phyloP scores from a whole-genome alignment of 2,797 vertebrate species.

The Poecilia picta region DNA sequence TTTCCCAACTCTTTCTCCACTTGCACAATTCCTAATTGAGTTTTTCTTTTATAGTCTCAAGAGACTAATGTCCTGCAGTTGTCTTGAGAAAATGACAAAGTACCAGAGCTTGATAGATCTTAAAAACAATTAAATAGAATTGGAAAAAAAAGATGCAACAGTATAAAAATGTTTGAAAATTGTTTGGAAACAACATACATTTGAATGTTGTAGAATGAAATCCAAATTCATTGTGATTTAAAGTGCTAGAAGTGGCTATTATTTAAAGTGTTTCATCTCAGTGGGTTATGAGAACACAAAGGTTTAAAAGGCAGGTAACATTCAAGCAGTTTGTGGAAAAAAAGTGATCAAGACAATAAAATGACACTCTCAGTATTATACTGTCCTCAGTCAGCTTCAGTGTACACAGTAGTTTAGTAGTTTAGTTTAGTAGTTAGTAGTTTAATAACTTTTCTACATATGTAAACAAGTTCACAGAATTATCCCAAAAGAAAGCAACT shows the following conservation, averaged over 20 bases:
- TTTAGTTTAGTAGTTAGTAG: too few relatives aligned
- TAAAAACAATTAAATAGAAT: too few relatives aligned
- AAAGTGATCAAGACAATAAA: not conserved
- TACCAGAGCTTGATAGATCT: slow-evolving; percentile 35
- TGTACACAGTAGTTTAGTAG: too few relatives aligned
- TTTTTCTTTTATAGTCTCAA: slow-evolving; percentile 22
- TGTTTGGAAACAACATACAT: not conserved
- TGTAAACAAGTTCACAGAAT: not conserved
- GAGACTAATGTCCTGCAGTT: slow-evolving; percentile 31
- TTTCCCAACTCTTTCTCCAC: slow-evolving; percentile 11
- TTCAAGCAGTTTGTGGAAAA: not conserved
- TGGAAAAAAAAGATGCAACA: not conserved
- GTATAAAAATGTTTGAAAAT: not conserved
- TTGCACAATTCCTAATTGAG: slow-evolving; percentile 35
- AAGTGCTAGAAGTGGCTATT: not conserved
- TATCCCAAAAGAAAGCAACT: not conserved
- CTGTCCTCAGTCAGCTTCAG: not conserved
- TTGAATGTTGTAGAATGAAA: not conserved
- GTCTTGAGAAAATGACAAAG: slow-evolving; percentile 36
- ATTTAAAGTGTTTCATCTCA: not conserved
- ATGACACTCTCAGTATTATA: not conserved
- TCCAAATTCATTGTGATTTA: not conserved
- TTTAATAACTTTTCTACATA: too few relatives aligned
- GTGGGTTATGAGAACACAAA: not conserved
- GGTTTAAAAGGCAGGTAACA: not conserved